Percentiles rank a stretch among this genome's conserved stretches.
Conservation (phyloP, 2,113 vertebrate genomes). For the Tautogolabrus adspersus region DNA sequence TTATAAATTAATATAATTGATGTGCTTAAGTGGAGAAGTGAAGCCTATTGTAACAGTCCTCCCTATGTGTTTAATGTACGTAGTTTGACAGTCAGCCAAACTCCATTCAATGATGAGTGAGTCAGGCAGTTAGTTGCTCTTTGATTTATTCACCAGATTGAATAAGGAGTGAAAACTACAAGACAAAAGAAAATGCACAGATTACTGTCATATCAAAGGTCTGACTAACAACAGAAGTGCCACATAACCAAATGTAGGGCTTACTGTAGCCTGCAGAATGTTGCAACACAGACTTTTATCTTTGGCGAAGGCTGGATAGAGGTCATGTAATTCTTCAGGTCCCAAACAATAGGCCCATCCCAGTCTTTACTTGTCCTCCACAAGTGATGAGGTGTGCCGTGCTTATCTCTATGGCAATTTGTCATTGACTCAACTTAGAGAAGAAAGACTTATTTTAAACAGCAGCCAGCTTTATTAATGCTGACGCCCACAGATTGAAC, state of each 20-base stretch:
- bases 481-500: conserved; percentile 6
- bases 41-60: no score
- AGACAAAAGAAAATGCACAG: no score
- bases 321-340: conserved; percentile 38
- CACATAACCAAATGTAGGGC: conserved; percentile 7
- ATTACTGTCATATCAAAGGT: no score
- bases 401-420: conserved; percentile 42
- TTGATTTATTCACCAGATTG: no score
- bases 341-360: conserved; percentile 35
- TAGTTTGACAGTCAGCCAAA: no score
- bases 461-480: conserved; percentile 26
- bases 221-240: neutral
- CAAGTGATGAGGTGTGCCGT: conserved; percentile 33
- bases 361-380: conserved; percentile 42
- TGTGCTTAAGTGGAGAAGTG: no score
- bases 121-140: no score
- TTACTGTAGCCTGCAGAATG: conserved; percentile 6
- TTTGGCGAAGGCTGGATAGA: neutral
- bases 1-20: no score
- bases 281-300: conserved; percentile 36
- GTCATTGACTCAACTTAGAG: conserved; percentile 14
- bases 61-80: no score
- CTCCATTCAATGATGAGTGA: no score
- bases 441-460: conserved; percentile 26
- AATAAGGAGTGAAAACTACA: no score